phyloP scores from a whole-genome alignment of 2,113 vertebrate species.

The Ancistrus triradiatus region DNA sequence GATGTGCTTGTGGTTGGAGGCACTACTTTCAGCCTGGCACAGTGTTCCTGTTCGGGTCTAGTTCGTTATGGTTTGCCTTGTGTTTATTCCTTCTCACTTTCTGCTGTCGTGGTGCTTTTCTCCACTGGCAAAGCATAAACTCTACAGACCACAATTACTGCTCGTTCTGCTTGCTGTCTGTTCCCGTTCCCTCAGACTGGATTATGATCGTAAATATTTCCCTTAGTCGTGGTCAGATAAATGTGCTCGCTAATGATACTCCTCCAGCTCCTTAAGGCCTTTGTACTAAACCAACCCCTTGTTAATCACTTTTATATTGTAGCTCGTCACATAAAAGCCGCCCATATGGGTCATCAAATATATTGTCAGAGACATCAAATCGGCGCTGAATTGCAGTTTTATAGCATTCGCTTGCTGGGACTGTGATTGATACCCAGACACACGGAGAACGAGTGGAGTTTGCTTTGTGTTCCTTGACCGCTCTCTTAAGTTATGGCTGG shows the following conservation, averaged over 20 bases:
- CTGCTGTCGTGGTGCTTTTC: not conserved
- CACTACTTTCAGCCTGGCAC: too few species aligned
- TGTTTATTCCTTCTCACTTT: not conserved
- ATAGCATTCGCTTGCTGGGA: constrained; percentile 33
- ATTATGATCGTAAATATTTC: constrained; percentile 33
- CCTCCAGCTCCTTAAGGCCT: constrained; percentile 34
- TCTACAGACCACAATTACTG: not conserved
- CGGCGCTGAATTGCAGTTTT: constrained; percentile 51
- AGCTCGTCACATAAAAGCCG: constrained; percentile 45
- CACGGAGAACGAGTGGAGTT: constrained; percentile 6
- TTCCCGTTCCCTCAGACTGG: constrained; percentile 9
- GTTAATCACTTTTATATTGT: constrained; percentile 57
- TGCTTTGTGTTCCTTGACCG: constrained; percentile 17
- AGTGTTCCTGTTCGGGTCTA: too few species aligned
- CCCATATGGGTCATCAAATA: constrained; percentile 55
- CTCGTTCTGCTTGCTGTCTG: not conserved
- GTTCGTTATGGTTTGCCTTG: too few species aligned
- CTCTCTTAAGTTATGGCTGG: not conserved
- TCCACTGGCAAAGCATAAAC: not conserved
- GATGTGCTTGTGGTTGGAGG: too few species aligned
- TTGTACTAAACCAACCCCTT: constrained; percentile 46
- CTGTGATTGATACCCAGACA: constrained; percentile 47
- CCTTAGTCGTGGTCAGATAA: constrained; percentile 25
- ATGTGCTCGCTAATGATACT: constrained; percentile 39
- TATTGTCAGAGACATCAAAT: constrained; percentile 51